Base-by-base conservation (phyloP, 30 jellyfish, hydroid and myxozoan genomes). In the Aurelia coerulea region DNA sequence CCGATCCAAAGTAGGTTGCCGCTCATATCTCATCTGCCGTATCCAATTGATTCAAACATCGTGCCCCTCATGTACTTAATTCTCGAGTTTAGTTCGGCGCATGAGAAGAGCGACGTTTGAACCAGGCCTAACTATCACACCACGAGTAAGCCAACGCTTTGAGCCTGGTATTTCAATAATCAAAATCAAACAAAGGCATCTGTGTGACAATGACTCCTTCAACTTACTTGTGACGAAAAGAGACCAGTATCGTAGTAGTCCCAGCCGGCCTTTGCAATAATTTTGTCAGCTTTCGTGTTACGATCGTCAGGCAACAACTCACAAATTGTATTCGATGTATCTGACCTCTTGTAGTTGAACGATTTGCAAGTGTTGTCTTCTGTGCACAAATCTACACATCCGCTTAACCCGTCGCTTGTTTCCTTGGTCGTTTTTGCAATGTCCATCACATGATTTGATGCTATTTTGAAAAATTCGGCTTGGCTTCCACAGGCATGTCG, bases 221-320 rank as follows among this genome's bases (percentile, higher is more conserved):
- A 46, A 46, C 56, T 46, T 46, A 78, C 88, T 77, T 78, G 78
- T 33, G 78, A 56, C 11, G 79, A 2, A 62, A 35, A 81, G 46
- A 68, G 65, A 37, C 92, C 92, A 3, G 92, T 83, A 66, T 83
- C 86, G 65, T 83, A 83, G 64, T 70, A 70, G n/a, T 52, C 51
- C 92, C 92, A 83, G 11, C 92, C 86, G 29, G 74, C 59, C 34
- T 58, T 83, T 31, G 86, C 68, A 18, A 73, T 81, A 54, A 83
- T 37, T 29, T 62, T 85, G 32, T 53, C 49, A 3, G 84, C 79
- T 33, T 83, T 59, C 31, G 80, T 72, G 41, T 62, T 69, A 8
- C 84, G 82, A 69, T 81, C 91, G 2, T 52, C 62, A 9, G 65
- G 76, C 75, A 81, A 52, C 49, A 81, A 65, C 67, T 81, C 91